These are phyloP conservation scores for Acanthopagrus latus DNA, from an alignment of 2,797 vertebrate genomes.

Conservation along the genomic window DNA sequence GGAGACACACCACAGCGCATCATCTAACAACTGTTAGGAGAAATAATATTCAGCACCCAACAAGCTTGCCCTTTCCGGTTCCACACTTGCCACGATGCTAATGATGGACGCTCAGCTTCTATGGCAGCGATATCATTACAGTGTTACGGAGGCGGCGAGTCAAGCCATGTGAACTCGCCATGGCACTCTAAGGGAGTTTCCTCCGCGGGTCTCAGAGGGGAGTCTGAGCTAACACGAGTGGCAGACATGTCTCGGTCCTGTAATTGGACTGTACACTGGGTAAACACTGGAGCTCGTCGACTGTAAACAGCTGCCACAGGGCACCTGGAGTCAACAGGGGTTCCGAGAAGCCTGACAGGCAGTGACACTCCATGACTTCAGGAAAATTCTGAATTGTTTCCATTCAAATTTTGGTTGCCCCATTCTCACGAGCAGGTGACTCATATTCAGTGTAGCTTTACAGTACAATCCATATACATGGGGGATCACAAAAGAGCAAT, in stretches of 20 bases:
- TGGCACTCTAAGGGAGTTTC: slow-evolving; percentile 36
- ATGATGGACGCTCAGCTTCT: slow-evolving; percentile 45
- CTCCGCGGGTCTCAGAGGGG: slow-evolving; percentile 23
- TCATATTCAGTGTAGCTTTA: not conserved
- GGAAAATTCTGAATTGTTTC: not conserved
- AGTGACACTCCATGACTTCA: not conserved
- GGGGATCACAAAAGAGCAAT: not conserved
- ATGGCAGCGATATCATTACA: slow-evolving; percentile 23
- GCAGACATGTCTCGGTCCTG: slow-evolving; percentile 8
- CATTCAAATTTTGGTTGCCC: too few relatives aligned
- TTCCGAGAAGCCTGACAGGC: not conserved
- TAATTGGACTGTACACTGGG: slow-evolving; percentile 47
- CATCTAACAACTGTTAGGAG: slow-evolving; percentile 28
- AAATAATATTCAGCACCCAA: slow-evolving; percentile 3
- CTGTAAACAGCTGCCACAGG: slow-evolving; percentile 21
- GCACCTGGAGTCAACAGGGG: slow-evolving; percentile 4
- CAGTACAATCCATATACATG: not conserved
- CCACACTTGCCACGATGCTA: slow-evolving; percentile 42
- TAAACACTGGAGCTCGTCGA: slow-evolving; percentile 29
- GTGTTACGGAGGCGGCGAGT: slow-evolving; percentile 1
- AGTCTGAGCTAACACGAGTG: slow-evolving; percentile 18
- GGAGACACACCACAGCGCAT: slow-evolving; percentile 33
- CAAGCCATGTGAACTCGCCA: slow-evolving; percentile 10
- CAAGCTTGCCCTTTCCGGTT: not conserved
- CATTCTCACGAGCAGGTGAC: not conserved